Evolutionary conservation across 1,140 invertebrate genomes (phyloP).

Genomic region (Sarcophaga bullata): DNA sequence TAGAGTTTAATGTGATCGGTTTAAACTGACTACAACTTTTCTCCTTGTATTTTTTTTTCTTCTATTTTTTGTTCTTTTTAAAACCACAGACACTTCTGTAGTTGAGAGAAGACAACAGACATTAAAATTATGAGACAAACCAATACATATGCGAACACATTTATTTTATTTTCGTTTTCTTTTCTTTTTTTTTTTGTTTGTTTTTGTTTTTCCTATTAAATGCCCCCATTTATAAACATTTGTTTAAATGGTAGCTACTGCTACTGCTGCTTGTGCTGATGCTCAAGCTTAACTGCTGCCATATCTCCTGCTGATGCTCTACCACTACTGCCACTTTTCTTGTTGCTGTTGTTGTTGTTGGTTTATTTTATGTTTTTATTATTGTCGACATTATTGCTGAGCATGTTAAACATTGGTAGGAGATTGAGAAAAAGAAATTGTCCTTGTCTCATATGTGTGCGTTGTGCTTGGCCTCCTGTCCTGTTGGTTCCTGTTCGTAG

Average conservation of each 20-base stretch:
- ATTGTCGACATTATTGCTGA: slow-evolving; percentile 11
- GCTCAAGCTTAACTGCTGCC: too few relatives aligned
- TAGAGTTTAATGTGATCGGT: too few relatives aligned
- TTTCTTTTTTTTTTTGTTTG: background rate
- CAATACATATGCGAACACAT: slow-evolving; percentile 2
- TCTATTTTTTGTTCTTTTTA: background rate
- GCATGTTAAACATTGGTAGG: background rate
- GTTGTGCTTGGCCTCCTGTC: background rate
- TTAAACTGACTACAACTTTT: too few relatives aligned
- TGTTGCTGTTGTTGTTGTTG: background rate
- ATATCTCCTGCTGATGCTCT: too few relatives aligned
- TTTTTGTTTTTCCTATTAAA: too few relatives aligned
- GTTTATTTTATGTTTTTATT: slow-evolving; percentile 6
- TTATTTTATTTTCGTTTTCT: background rate
- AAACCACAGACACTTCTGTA: slow-evolving; percentile 20
- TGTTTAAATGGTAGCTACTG: background rate
- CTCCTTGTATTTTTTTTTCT: too few relatives aligned
- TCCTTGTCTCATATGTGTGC: background rate
- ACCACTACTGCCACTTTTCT: too few relatives aligned
- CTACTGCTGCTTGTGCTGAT: background rate
- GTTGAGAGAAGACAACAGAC: slow-evolving; percentile 15
- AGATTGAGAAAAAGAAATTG: background rate
- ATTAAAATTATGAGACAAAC: slow-evolving; percentile 24
- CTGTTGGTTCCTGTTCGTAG: background rate
- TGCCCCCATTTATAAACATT: too few relatives aligned